These are phyloP conservation scores for Mus caroli DNA, from an alignment of 2,797 vertebrate genomes.

Conservation along the genomic window DNA sequence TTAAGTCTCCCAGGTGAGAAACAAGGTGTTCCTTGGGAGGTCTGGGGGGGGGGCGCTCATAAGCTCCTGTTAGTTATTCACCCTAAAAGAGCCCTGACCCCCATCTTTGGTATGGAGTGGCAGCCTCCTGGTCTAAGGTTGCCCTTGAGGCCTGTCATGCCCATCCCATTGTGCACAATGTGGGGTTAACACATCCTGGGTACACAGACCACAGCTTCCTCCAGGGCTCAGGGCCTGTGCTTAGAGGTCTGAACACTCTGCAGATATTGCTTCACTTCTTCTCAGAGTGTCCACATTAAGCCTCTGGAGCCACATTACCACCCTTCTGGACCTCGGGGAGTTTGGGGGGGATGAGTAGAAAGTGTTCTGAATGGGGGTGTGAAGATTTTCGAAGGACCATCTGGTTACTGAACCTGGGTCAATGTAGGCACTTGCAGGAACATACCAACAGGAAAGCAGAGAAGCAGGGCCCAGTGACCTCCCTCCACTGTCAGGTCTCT, in stretches of 20 bases:
- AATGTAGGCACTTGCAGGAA: neutral
- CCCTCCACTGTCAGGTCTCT: neutral
- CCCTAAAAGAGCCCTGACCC: neutral
- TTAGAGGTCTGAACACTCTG: constrained; percentile 54
- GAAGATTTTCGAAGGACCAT: neutral
- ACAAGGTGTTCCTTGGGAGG: neutral
- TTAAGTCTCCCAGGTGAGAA: neutral
- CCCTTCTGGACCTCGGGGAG: neutral
- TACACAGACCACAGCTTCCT: constrained; percentile 83
- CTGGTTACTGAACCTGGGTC: neutral
- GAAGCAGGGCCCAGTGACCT: constrained; percentile 21
- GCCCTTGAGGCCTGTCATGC: constrained; percentile 5
- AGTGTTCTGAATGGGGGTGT: too few relatives aligned
- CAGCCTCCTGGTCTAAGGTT: neutral
- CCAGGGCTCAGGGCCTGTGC: constrained; percentile 73
- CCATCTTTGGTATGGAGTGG: neutral
- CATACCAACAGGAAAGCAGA: constrained; percentile 26
- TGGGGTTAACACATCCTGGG: constrained; percentile 81
- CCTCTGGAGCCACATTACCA: constrained; percentile 78
- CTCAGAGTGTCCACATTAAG: constrained; percentile 84
- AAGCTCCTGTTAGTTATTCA: neutral
- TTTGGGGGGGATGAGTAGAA: neutral
- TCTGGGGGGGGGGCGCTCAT: neutral
- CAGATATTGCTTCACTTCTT: constrained; percentile 82
- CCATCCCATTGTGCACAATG: constrained; percentile 65